Base-by-base conservation (phyloP, 92 coral and sea anemone species). In the Paramuricea clavata region DNA sequence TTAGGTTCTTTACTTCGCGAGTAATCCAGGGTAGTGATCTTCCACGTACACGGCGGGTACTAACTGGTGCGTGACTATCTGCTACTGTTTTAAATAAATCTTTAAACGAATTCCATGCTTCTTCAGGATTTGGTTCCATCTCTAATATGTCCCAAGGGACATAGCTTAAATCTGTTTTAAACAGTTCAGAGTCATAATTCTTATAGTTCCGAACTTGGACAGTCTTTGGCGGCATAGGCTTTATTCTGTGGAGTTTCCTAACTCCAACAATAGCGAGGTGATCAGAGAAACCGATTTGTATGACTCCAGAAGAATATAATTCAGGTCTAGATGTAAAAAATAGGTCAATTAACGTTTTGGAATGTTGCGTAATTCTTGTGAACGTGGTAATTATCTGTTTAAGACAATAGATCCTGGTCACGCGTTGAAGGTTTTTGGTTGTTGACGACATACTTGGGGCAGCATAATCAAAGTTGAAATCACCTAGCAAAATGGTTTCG, bases 271-370 rank as follows among this genome's bases (percentile, higher is more conserved):
- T 56, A 22, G 84, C 84, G 0, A 25, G 57, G 34, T 54, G 84
- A 12, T 79, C 84, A 10, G 84, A 79, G 31, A 69, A 83, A 43
- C 69, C 87, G 15, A 83, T 35, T 36, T 60, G 67, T 32, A 83
- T 31, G 32, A 83, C 81, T n/a, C 81, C 70, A 12, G 81, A 44
- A 34, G 27, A 26, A 85, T 85, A 59, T 6, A 74, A 36, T 56
- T 85, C 89, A 23, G 82, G 88, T 72, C 88, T 84, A 19, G 83
- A 85, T 8, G 83, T 74, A 6, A 85, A 22, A 52, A 84, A 76
- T 65, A 83, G 78, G 73, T 89, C 89, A 49, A 89, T 89, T 33
- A 60, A 61, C 64, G 88, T 91, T 79, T 82, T 91, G 6, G 94
- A 87, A 54, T 60, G 54, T 17, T 74, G 27, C 39, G 91, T 87